Evolutionary conservation across 1,140 invertebrate genomes (phyloP).

Genomic region (Venustaconcha ellipsiformis): DNA sequence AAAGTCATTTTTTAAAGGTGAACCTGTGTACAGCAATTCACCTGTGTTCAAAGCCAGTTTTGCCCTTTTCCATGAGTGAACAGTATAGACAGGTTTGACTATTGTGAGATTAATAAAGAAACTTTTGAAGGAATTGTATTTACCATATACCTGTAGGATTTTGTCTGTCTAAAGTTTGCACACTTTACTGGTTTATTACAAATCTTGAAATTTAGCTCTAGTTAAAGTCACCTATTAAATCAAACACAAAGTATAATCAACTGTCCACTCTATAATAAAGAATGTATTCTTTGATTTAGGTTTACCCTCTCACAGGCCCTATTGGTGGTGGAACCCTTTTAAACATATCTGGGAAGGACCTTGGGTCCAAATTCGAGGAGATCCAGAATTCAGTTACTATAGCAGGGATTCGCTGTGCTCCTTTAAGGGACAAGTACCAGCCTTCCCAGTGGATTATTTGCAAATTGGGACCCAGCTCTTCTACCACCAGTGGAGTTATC

Average conservation of each 20-base stretch:
- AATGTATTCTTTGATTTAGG: conserved; percentile 71
- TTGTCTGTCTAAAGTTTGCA: neutral
- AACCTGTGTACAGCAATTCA: too few species aligned
- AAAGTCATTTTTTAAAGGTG: too few species aligned
- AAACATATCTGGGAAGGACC: conserved; percentile 96
- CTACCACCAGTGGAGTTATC: conserved; percentile 8
- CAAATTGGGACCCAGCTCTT: conserved; percentile 20
- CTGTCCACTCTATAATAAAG: neutral
- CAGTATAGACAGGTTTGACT: too few species aligned
- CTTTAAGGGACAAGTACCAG: conserved; percentile 83
- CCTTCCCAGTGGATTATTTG: conserved; percentile 75
- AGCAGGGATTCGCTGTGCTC: conserved; percentile 88
- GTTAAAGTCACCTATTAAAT: too few species aligned
- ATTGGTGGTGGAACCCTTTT: conserved; percentile 95
- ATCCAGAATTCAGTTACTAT: conserved; percentile 92
- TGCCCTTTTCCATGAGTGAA: too few species aligned
- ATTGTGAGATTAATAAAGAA: too few species aligned
- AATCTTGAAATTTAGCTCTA: neutral
- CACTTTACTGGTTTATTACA: neutral
- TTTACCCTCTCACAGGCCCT: conserved; percentile 92
- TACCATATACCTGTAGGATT: neutral
- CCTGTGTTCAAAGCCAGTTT: too few species aligned
- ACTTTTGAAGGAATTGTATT: too few species aligned
- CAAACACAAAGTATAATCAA: neutral
- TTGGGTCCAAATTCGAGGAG: conserved; percentile 92